phyloP scores from a whole-genome alignment of 2,797 vertebrate genomes.

The Danio choprae region DNA sequence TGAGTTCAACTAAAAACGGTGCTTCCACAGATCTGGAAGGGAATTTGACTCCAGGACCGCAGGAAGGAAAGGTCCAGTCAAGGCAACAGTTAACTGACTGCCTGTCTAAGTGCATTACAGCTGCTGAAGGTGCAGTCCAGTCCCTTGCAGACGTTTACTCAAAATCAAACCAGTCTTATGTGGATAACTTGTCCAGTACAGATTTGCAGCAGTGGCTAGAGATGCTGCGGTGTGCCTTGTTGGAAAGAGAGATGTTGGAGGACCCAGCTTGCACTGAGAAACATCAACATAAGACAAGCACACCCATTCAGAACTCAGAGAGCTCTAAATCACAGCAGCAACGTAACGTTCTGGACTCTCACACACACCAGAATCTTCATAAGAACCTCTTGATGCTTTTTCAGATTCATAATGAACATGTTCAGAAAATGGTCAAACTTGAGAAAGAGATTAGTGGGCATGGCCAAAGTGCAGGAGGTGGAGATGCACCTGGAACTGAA shows the following conservation, averaged over 20 bases:
- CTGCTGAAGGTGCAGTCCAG: constrained; percentile 70
- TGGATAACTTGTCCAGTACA: constrained; percentile 22
- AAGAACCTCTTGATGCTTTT: constrained; percentile 67
- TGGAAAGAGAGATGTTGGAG: constrained; percentile 65
- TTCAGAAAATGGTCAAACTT: constrained; percentile 65
- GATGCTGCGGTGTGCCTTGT: constrained; percentile 70
- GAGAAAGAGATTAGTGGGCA: constrained; percentile 47
- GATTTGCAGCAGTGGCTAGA: constrained; percentile 73
- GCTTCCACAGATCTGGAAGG: constrained; percentile 38
- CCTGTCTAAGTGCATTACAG: constrained; percentile 72
- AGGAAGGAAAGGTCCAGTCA: constrained; percentile 8
- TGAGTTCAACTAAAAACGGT: not conserved
- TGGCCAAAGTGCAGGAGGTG: not conserved
- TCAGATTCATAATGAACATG: constrained; percentile 70
- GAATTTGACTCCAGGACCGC: constrained; percentile 22
- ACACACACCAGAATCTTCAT: constrained; percentile 65
- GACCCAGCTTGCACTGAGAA: constrained; percentile 4
- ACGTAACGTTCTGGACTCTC: not conserved
- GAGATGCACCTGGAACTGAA: not conserved
- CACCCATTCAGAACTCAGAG: constrained; percentile 41
- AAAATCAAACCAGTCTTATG: constrained; percentile 46
- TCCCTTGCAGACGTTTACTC: constrained; percentile 70
- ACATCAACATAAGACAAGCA: constrained; percentile 53
- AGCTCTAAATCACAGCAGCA: constrained; percentile 1
- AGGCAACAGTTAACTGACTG: constrained; percentile 53